Conservation (phyloP, 2,888 invertebrate species). For the Smittia sp. region DNA sequence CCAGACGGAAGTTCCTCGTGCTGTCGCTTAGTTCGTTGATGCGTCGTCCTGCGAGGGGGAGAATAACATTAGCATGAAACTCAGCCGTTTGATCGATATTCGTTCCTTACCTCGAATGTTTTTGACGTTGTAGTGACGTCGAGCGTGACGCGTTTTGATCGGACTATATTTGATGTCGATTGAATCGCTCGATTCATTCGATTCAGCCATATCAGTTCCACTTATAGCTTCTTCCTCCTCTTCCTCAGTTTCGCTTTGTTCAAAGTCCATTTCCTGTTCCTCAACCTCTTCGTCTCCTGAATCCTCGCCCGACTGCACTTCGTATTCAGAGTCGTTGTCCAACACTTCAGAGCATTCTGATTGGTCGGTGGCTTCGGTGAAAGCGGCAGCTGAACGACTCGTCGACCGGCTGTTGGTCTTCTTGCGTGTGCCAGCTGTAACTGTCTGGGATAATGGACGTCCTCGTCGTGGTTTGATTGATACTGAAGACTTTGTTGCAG, state of each 20-base stretch:
- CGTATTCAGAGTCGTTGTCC: background rate
- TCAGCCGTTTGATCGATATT: background rate
- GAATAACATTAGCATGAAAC: no score
- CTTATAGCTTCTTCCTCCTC: background rate
- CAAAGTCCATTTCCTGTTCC: background rate
- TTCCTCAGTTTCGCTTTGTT: slow-evolving; percentile 25
- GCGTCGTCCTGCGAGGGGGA: background rate
- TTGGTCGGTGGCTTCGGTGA: background rate
- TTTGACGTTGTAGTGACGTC: slow-evolving; percentile 13
- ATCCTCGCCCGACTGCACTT: background rate
- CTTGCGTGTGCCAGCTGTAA: background rate
- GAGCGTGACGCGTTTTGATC: slow-evolving; percentile 42
- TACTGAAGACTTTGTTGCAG: slow-evolving; percentile 5
- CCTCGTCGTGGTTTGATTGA: background rate
- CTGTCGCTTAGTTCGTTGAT: background rate
- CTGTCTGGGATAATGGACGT: background rate
- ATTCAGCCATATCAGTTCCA: background rate
- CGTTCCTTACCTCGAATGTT: slow-evolving; percentile 9
- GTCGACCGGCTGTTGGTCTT: slow-evolving; percentile 18
- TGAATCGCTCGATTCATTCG: slow-evolving; percentile 42
- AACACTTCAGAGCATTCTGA: background rate
- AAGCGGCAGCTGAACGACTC: slow-evolving; percentile 26
- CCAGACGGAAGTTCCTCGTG: slow-evolving; percentile 28
- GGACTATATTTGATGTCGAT: slow-evolving; percentile 43
- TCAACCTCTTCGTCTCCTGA: background rate